These are phyloP conservation scores for Solenopsis invicta DNA, from an alignment of 1,140 invertebrate species.

Conservation along the genomic window DNA sequence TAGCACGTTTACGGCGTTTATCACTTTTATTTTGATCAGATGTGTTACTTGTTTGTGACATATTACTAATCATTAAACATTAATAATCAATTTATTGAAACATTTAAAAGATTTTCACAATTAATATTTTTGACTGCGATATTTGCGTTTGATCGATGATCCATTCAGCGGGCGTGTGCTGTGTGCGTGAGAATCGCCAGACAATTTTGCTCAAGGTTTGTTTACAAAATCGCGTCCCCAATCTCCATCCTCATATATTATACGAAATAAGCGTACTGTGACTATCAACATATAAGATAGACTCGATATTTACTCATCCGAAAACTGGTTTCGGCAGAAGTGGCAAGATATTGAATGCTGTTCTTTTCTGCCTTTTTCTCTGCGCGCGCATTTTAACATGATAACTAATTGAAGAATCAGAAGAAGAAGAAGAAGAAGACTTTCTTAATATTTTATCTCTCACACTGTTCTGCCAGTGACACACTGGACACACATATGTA, in stretches of 20 bases:
- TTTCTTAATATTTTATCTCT: no score
- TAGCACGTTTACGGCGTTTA: neutral
- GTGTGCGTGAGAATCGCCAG: neutral
- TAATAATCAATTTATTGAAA: neutral
- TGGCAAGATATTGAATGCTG: no score
- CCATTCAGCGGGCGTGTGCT: neutral
- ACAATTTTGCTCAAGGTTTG: neutral
- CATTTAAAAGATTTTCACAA: neutral
- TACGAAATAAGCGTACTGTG: neutral
- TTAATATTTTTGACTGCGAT: neutral
- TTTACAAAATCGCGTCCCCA: neutral
- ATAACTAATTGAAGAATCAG: no score
- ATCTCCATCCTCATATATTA: neutral
- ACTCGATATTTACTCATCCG: no score
- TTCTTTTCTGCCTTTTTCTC: no score
- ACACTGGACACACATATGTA: no score
- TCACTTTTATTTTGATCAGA: neutral
- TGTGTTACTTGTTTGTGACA: neutral
- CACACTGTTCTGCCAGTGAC: no score
- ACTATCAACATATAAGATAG: neutral
- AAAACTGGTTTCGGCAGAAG: no score
- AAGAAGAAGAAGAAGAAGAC: no score
- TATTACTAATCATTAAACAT: neutral
- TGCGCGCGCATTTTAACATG: no score
- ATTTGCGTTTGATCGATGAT: neutral